A percentile compares a stretch with the other conserved stretches of the same genome.
These are phyloP conservation scores for Xanthorhoe designata DNA, from an alignment of 2,888 invertebrate species.

Conservation along the genomic window DNA sequence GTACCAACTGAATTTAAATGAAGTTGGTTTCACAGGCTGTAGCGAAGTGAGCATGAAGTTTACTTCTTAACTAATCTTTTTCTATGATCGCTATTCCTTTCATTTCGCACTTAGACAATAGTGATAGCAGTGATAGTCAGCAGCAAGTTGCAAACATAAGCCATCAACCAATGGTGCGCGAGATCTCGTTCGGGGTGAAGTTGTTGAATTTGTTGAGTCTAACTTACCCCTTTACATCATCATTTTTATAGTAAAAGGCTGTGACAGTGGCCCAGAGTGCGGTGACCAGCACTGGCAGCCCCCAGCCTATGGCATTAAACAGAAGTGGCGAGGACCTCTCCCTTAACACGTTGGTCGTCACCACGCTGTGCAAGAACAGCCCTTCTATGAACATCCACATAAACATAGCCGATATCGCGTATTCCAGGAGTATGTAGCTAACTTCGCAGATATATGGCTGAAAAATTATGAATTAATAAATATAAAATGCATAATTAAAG, in stretches of 20 bases:
- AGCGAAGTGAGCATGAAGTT: too few relatives aligned
- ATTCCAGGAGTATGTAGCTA: constrained; percentile 93
- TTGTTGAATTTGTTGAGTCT: background rate
- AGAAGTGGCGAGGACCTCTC: constrained; percentile 61
- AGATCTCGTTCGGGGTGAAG: background rate
- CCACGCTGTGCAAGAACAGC: constrained; percentile 93
- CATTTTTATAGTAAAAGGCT: constrained; percentile 61
- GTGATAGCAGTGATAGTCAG: too few relatives aligned
- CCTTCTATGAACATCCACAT: constrained; percentile 99
- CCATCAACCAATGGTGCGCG: too few relatives aligned
- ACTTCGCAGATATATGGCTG: constrained; percentile 93
- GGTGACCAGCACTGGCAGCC: constrained; percentile 89
- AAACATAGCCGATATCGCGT: constrained; percentile 95
- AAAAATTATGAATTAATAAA: constrained; percentile 33
- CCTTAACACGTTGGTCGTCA: constrained; percentile 90
- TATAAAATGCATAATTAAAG: too few relatives aligned
- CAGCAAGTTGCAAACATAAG: too few relatives aligned
- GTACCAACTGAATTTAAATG: too few relatives aligned
- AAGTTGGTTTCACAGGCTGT: too few relatives aligned
- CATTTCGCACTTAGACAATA: too few relatives aligned
- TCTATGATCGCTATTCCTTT: too few relatives aligned
- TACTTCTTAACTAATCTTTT: too few relatives aligned
- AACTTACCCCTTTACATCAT: constrained; percentile 62
- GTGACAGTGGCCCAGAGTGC: constrained; percentile 89
- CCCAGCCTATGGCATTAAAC: constrained; percentile 89